Base-by-base conservation (phyloP, 2,888 invertebrate genomes). In the Sesia bembeciformis region DNA sequence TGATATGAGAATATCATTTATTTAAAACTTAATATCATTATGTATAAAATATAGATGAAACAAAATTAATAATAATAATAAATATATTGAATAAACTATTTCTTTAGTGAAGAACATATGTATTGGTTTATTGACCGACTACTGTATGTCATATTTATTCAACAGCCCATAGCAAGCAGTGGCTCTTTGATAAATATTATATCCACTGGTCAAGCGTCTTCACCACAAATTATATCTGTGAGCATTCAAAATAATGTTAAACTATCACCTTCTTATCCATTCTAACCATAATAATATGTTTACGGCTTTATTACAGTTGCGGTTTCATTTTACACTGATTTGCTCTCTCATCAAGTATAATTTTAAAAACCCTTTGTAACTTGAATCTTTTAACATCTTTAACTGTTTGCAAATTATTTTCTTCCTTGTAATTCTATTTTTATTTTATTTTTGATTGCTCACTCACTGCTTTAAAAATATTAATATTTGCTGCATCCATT, bases 161-260 rank as follows among this genome's bases (percentile, higher is more conserved):
- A 63, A 76, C 88, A 88, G 88, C 88, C 88, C 46, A 81, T 87
- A 73, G 81, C 66, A 59, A 84, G 86, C 86, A 87, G 86, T 79
- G 85, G 83, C 64, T 86, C 88, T 60, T 75, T 89, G 72, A 88
- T 89, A 79, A 89, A 89, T 81, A 89, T 89, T 61, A 89, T 89
- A 78, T 89, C 88, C 39, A 88, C 88, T 6, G 88, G 88, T 57
- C 88, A 88, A 75, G 88, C 88, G 41, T 85, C 88, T 8, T 84
- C 88, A 54, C 88, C 88, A 60, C 88, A 88, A 65, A 78, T 87
- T 56, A 67, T 86, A 66, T 78, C 87, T 69, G 88, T 88, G 88
- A 88, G 88, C 86, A 87, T 72, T 46, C 8, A 4, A 46, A 8
- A n/a, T n/a, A 6, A 46, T 46, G 46, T 46, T 46, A 46, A 23